Evolutionary conservation across 2,113 vertebrate genomes (phyloP).

Genomic region (Callocephalon fimbriatum): DNA sequence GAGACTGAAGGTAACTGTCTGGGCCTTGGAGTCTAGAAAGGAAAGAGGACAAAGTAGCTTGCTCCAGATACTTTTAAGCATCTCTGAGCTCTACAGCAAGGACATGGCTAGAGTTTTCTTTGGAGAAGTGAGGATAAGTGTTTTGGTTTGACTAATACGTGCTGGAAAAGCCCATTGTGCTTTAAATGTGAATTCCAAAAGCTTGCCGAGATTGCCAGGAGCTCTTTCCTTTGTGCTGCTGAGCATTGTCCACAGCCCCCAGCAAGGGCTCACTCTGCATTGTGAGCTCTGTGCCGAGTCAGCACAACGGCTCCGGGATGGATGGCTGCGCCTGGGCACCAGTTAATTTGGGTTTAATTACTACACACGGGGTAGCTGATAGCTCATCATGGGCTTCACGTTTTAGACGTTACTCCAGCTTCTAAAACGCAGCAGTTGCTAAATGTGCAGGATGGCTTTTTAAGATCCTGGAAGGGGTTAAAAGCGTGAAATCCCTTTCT

Average conservation of each 20-base stretch:
- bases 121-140: neutral
- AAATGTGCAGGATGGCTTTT: rapidly evolving
- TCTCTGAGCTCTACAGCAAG: neutral
- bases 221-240: neutral
- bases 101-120: neutral
- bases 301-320: neutral
- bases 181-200: neutral
- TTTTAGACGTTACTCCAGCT: neutral
- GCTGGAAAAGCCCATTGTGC: neutral
- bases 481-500: neutral
- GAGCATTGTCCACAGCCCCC: neutral
- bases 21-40: neutral
- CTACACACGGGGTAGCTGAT: slow-evolving; percentile 14
- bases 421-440: neutral
- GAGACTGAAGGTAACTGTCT: neutral
- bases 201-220: neutral
- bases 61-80: neutral
- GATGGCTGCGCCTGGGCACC: neutral
- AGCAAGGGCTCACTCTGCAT: neutral
- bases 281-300: neutral
- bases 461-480: rapidly evolving
- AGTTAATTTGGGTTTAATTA: slow-evolving; percentile 71
- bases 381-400: neutral
- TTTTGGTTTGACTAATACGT: rapidly evolving
- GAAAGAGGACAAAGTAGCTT: neutral